phyloP scores from a whole-genome alignment of 2,797 vertebrate genomes.

The Enteromius treurensis region DNA sequence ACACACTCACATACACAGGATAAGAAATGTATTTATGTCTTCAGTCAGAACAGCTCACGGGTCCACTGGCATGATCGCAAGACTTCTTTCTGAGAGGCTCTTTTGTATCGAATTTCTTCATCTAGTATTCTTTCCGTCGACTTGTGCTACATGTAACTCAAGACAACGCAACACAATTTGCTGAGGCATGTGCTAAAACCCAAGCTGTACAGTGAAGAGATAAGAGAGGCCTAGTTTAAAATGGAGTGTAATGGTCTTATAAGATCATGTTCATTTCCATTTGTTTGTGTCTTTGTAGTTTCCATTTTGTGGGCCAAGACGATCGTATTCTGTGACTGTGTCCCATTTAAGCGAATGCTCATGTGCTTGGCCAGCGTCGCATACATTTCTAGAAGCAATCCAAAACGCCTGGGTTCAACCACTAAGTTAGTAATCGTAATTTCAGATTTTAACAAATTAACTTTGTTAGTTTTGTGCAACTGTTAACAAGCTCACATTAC shows the following conservation, averaged over 20 bases:
- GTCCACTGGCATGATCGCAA: slow-evolving; percentile 15
- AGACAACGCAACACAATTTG: slow-evolving; percentile 59
- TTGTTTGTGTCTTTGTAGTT: slow-evolving; percentile 59
- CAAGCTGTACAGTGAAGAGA: slow-evolving; percentile 62
- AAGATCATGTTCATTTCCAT: slow-evolving; percentile 55
- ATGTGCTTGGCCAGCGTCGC: neutral
- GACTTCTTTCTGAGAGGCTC: slow-evolving; percentile 17
- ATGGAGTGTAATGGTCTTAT: slow-evolving; percentile 40
- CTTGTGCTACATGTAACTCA: slow-evolving; percentile 66
- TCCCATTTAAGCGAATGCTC: slow-evolving; percentile 59
- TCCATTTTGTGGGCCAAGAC: slow-evolving; percentile 60
- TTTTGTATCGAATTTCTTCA: slow-evolving; percentile 65
- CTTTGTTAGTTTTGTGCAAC: neutral
- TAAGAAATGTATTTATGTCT: slow-evolving; percentile 45
- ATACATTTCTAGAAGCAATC: neutral
- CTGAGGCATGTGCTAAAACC: slow-evolving; percentile 55
- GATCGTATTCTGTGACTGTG: slow-evolving; percentile 62
- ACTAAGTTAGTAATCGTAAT: neutral
- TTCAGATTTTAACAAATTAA: neutral
- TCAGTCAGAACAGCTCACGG: slow-evolving; percentile 14
- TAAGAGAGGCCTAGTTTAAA: slow-evolving; percentile 56
- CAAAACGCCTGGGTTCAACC: neutral
- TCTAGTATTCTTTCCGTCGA: slow-evolving; percentile 65
- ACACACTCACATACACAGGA: slow-evolving; percentile 35
- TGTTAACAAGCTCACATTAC: neutral